Evolutionary conservation across 2,888 invertebrate species (phyloP).

Genomic region (Ceramica pisi): DNA sequence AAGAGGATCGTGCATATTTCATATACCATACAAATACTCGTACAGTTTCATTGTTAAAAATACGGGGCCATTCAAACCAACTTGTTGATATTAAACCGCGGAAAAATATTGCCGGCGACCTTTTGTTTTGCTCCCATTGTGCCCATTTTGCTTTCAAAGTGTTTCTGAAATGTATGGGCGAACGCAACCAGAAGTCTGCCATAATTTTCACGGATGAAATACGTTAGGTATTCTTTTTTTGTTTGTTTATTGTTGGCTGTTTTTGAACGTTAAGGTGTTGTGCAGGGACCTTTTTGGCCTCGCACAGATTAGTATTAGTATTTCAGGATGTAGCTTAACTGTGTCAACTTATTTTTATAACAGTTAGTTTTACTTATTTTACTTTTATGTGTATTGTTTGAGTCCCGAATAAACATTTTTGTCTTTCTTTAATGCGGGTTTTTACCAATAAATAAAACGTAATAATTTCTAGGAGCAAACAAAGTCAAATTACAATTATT

Average conservation of each 20-base stretch:
- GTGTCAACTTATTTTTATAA: too few relatives aligned
- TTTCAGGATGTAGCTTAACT: too few relatives aligned
- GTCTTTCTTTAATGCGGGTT: too few relatives aligned
- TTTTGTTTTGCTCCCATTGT: constrained; percentile 65
- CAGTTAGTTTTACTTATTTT: too few relatives aligned
- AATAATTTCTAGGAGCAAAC: not conserved
- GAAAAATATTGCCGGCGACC: constrained; percentile 56
- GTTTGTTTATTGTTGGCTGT: constrained; percentile 3
- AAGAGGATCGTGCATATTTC: constrained; percentile 25
- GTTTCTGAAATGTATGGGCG: constrained; percentile 53
- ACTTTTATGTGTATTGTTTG: too few relatives aligned
- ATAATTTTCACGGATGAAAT: constrained; percentile 44
- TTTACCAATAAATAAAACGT: not conserved
- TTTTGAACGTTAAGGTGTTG: constrained; percentile 19
- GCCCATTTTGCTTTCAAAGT: constrained; percentile 46
- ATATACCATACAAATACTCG: constrained; percentile 1
- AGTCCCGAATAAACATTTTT: too few relatives aligned
- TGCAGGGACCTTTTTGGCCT: too few relatives aligned
- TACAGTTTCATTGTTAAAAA: constrained; percentile 50
- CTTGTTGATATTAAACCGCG: constrained; percentile 65
- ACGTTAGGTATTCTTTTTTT: constrained; percentile 16
- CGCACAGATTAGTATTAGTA: too few relatives aligned
- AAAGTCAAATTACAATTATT: not conserved
- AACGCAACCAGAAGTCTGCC: constrained; percentile 43
- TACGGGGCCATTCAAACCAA: constrained; percentile 49